A percentile compares a stretch with the other conserved stretches of the same genome.
Evolutionary conservation across 2,888 invertebrate genomes (phyloP).

Genomic region (Coenonympha glycerion): DNA sequence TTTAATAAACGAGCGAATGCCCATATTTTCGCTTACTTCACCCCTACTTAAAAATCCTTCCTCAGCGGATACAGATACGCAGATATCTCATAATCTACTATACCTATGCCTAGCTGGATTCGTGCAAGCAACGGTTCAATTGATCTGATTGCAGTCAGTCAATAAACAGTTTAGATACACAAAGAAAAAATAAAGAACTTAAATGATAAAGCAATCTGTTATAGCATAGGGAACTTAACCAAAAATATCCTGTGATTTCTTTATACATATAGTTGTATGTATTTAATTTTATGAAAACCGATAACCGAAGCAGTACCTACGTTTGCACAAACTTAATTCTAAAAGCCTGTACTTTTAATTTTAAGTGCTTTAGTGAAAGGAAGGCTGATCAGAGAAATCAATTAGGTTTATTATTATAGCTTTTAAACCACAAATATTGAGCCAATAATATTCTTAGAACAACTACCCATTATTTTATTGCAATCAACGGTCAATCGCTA

Average conservation of each 20-base stretch:
- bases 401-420: slow-evolving; percentile 20
- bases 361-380: slow-evolving; percentile 44
- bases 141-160: too few relatives aligned
- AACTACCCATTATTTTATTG: neutral
- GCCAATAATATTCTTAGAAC: slow-evolving; percentile 6
- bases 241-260: neutral
- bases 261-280: neutral
- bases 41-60: too few relatives aligned
- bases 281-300: neutral
- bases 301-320: neutral
- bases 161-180: too few relatives aligned
- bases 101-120: too few relatives aligned
- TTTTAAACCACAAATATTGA: slow-evolving; percentile 17
- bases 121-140: too few relatives aligned
- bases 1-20: too few relatives aligned
- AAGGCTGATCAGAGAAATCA: slow-evolving; percentile 29
- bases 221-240: neutral
- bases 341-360: slow-evolving; percentile 5
- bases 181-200: too few relatives aligned
- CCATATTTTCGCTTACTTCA: too few relatives aligned
- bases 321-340: neutral
- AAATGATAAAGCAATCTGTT: too few relatives aligned
- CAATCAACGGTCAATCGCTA: neutral
- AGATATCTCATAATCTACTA: too few relatives aligned
- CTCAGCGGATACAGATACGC: too few relatives aligned